Base-by-base conservation (phyloP, 2,888 invertebrate species). In the Tiphia femorata region DNA sequence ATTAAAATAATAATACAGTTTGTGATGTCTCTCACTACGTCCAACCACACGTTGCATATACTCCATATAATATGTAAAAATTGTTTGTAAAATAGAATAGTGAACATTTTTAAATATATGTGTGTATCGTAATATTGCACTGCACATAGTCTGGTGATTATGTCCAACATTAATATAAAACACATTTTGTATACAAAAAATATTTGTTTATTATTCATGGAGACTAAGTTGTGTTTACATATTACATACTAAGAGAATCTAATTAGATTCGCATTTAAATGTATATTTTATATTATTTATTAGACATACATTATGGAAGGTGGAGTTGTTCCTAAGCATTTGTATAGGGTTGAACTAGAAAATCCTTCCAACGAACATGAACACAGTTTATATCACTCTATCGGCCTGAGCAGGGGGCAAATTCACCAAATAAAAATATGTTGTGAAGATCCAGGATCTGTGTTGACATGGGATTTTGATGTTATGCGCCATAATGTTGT, bases 391-490 rank as follows among this genome's bases (percentile, higher is more conserved):
- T 92, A 92, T 78, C 86, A 89, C 65, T 91, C 90, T 27, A 88
- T 91, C 67, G 88, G 88, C 70, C 82, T 92, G 42, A 86, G 86
- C 14, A 90, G 90, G 73, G 90, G 90, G 70, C 87, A 93, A 86
- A 88, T 90, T 19, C 92, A 93, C 81, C 92, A 93, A 78, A 89
- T 92, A 63, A 85, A 93, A 62, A 90, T 97, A 48, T 87, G 88
- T 44, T 93, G 94, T 70, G 88, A 91, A 51, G 95, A 96, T 83
- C 90, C 92, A 10, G 95, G 95, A 71, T 92, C 94, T 82, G 96
- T 97, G 57, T 87, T 97, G 38, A 97, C 97, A 19, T 97, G 97
- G 97, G 97, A 97, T 85, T 97, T 97, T 85, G 97, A 97, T 86
- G 94, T 97, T 48, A 87, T 96, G 82, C 90, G 95, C 19, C 94